Conservation (phyloP, 2,113 vertebrate species). For the Bettongia penicillata region DNA sequence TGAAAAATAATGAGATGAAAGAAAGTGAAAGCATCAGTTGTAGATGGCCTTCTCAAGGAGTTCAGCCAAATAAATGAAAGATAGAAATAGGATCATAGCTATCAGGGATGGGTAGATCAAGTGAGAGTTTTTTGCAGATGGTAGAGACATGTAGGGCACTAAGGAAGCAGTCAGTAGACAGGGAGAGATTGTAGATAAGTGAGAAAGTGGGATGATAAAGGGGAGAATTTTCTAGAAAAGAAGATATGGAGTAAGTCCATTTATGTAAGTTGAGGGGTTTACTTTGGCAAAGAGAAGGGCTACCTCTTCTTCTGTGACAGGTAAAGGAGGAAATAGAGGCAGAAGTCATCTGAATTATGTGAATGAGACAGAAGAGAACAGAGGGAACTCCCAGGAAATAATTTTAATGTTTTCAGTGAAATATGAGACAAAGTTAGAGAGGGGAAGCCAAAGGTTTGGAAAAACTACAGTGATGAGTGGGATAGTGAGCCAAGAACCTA, state of each 20-base stretch:
- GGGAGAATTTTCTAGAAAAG: neutral
- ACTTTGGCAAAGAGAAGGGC: neutral
- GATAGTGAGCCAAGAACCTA: conserved; percentile 34
- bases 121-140: neutral
- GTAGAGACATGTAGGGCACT: neutral
- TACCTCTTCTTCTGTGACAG: neutral
- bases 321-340: neutral
- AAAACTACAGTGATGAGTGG: neutral
- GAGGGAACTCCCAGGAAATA: neutral
- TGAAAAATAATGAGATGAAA: neutral
- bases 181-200: neutral
- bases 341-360: neutral
- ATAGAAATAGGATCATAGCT: neutral
- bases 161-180: neutral
- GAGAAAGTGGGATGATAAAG: neutral
- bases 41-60: neutral
- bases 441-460: neutral
- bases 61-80: neutral
- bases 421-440: neutral
- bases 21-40: neutral
- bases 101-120: neutral
- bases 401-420: neutral
- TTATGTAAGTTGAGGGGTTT: neutral
- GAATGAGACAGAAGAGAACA: neutral
- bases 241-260: neutral